Percentiles rank a stretch among this genome's conserved stretches.
Evolutionary conservation across 2,113 vertebrate genomes (phyloP).

Genomic region (Microtus richardsoni): DNA sequence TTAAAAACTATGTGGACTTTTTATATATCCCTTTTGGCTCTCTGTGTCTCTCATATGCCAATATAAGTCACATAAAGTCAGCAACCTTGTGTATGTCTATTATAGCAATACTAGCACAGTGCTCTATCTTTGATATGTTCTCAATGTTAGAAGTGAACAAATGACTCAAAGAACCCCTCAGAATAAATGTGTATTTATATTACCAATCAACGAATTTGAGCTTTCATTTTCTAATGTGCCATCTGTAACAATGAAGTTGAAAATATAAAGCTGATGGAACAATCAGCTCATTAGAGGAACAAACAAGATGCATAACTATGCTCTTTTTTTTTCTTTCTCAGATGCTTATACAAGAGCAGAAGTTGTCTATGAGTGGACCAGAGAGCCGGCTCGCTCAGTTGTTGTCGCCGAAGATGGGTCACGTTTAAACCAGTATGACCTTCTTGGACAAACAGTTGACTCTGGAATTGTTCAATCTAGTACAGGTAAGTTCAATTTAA

Average conservation of each 20-base stretch:
- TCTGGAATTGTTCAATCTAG: slow-evolving; percentile 98
- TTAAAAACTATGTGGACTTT: not conserved
- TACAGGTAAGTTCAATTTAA: slow-evolving; percentile 89
- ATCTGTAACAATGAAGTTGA: not conserved
- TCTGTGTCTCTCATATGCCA: not conserved
- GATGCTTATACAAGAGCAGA: slow-evolving; percentile 98
- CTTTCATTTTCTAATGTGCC: not conserved
- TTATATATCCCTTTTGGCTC: not conserved
- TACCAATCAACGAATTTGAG: not conserved
- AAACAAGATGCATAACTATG: not conserved
- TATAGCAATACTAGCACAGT: not conserved
- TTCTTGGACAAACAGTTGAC: slow-evolving; percentile 97
- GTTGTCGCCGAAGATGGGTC: slow-evolving; percentile 98
- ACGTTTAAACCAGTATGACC: slow-evolving; percentile 97
- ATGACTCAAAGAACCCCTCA: not conserved
- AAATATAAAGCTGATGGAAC: not conserved
- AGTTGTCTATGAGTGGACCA: slow-evolving; percentile 97
- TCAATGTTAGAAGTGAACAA: not conserved
- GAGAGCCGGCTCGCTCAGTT: slow-evolving; percentile 95
- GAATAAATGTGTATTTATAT: not conserved
- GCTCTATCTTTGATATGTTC: not conserved
- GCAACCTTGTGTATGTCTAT: not conserved
- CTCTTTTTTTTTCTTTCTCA: slow-evolving; percentile 78
- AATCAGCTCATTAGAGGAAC: not conserved
- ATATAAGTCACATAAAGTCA: not conserved